Conservation (phyloP, 2,113 vertebrate genomes). For the Lophura nycthemera region DNA sequence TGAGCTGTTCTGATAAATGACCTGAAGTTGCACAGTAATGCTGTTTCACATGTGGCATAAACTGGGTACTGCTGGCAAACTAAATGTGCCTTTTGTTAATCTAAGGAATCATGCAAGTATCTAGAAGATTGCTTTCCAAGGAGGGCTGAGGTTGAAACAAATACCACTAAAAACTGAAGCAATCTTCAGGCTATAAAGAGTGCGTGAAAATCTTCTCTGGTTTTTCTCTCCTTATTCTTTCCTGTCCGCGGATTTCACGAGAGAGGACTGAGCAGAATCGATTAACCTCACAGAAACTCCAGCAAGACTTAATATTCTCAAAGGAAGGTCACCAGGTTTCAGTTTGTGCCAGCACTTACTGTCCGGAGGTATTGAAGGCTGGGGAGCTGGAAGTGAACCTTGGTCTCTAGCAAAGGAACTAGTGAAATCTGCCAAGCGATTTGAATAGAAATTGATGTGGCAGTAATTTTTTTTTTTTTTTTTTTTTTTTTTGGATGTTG, state of each 20-base stretch:
- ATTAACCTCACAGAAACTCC: constrained; percentile 66
- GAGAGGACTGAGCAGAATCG: constrained; percentile 53
- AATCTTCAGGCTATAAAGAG: neutral
- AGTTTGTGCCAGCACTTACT: constrained; percentile 56
- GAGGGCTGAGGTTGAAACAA: neutral
- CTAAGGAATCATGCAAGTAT: neutral
- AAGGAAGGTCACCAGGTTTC: constrained; percentile 61
- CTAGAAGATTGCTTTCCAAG: neutral
- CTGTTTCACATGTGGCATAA: neutral
- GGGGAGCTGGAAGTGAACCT: constrained; percentile 66
- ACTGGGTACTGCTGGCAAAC: neutral
- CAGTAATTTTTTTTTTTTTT: constrained; percentile 5
- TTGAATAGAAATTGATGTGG: constrained; percentile 62
- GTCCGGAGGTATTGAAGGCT: constrained; percentile 58
- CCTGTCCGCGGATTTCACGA: constrained; percentile 2
- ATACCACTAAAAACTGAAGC: neutral
- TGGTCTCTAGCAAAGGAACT: constrained; percentile 57
- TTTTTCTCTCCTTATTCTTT: constrained; percentile 57
- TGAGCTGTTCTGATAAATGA: neutral
- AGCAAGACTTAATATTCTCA: constrained; percentile 62
- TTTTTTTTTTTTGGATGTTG: constrained; percentile 14
- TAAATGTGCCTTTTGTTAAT: accelerated
- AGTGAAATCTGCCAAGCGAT: constrained; percentile 23
- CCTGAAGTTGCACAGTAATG: neutral
- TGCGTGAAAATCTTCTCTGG: constrained; percentile 22